Conservation (phyloP, 1,140 invertebrate species). For the Paraescarpia echinospica region DNA sequence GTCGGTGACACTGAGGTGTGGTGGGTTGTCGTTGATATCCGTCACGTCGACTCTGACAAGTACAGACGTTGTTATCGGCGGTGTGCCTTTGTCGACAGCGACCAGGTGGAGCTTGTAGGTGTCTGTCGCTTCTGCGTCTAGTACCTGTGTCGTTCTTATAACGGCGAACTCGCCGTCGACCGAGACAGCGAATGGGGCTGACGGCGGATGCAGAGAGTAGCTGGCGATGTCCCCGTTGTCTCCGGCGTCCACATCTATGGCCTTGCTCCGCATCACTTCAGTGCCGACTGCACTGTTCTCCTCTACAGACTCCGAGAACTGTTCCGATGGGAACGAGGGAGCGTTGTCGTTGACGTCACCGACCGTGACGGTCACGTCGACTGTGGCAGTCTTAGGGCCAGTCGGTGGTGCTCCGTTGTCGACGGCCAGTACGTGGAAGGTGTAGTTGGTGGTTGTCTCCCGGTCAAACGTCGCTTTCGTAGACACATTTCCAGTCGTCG, state of each 20-base stretch:
- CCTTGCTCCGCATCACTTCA: conserved; percentile 17
- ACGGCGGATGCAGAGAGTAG: conserved; percentile 28
- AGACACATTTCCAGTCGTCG: conserved; percentile 75
- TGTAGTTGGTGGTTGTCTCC: conserved; percentile 75
- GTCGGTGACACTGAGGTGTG: not conserved
- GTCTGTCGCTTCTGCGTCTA: not conserved
- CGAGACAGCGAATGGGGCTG: conserved; percentile 4
- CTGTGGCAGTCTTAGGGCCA: conserved; percentile 65
- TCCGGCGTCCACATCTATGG: conserved; percentile 25
- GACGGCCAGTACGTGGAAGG: conserved; percentile 78
- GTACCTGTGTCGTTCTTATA: not conserved
- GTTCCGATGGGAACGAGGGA: conserved; percentile 61
- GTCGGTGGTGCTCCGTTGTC: conserved; percentile 79
- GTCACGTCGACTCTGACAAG: not conserved
- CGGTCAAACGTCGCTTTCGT: conserved; percentile 81
- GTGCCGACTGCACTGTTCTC: conserved; percentile 7
- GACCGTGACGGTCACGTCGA: conserved; percentile 73
- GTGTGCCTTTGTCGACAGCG: conserved; percentile 15
- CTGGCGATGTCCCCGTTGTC: conserved; percentile 22
- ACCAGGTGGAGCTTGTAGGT: conserved; percentile 13
- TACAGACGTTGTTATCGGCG: conserved; percentile 2
- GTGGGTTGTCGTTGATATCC: not conserved
- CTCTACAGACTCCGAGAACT: conserved; percentile 9
- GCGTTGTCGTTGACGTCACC: conserved; percentile 87
- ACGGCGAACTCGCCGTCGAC: not conserved